A percentile compares a stretch with the other conserved stretches of the same genome.
Evolutionary conservation across 2,888 invertebrate genomes (phyloP).

Genomic region (Hydropsyche betteni): DNA sequence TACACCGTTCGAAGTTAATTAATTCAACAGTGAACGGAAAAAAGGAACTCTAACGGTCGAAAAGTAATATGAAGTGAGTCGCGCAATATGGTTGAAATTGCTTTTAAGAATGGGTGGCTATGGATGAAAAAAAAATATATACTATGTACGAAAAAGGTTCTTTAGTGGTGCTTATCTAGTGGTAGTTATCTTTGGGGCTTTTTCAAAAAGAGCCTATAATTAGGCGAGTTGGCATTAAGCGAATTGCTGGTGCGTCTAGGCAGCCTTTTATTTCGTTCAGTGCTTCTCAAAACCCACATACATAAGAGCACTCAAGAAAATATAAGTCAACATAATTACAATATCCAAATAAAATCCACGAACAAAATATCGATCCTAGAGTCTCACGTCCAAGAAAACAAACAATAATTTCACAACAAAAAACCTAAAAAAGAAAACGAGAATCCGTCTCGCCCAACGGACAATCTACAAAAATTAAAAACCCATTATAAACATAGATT

Average conservation of each 20-base stretch:
- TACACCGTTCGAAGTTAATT: slow-evolving; percentile 2
- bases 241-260: slow-evolving; percentile 23
- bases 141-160: slow-evolving; percentile 38
- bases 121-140: no score
- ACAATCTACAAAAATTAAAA: background rate
- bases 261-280: slow-evolving; percentile 19
- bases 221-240: slow-evolving; percentile 48
- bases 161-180: slow-evolving; percentile 45
- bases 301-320: background rate
- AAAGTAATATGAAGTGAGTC: background rate
- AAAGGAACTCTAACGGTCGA: slow-evolving; percentile 1
- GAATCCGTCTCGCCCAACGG: background rate
- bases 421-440: no score
- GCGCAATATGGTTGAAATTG: background rate
- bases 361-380: no score
- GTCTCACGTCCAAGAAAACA: no score
- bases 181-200: slow-evolving; percentile 46
- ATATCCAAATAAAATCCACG: no score
- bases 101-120: no score
- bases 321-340: no score
- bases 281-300: background rate
- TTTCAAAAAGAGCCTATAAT: slow-evolving; percentile 49
- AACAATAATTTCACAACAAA: no score
- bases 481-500: background rate
- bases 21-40: background rate